Conservation (phyloP, 2,113 vertebrate genomes). For the Choloepus hoffmanni region DNA sequence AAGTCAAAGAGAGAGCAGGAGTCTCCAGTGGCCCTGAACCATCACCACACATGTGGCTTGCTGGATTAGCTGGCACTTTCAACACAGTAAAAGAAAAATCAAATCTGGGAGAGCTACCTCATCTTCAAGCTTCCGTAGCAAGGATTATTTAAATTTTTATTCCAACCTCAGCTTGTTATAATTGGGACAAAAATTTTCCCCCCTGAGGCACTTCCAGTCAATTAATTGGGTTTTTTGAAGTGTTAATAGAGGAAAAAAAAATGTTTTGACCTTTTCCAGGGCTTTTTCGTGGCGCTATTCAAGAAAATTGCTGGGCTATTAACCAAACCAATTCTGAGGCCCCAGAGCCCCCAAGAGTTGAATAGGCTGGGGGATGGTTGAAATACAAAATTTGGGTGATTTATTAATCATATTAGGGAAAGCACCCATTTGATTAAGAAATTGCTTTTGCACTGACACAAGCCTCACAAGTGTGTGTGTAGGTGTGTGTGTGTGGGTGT, state of each 20-base stretch:
- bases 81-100: not conserved
- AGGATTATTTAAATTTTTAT: constrained; percentile 47
- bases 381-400: not conserved
- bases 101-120: not conserved
- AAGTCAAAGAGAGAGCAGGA: constrained; percentile 38
- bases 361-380: not conserved
- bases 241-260: constrained; percentile 54
- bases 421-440: not conserved
- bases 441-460: not conserved
- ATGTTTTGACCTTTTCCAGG: constrained; percentile 63
- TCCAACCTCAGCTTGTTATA: constrained; percentile 68
- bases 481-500: too few relatives aligned
- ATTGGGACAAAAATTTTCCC: constrained; percentile 53
- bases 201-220: constrained; percentile 68
- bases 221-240: constrained; percentile 77
- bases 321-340: constrained; percentile 63
- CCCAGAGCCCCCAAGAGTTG: not conserved
- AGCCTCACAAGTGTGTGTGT: not conserved
- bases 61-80: not conserved
- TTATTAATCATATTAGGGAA: not conserved
- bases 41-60: not conserved
- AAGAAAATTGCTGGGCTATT: constrained; percentile 67
- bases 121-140: constrained; percentile 40
- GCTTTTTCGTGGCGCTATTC: constrained; percentile 51
- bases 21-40: not conserved